These are phyloP conservation scores for Phylloscopus trochilus DNA, from an alignment of 2,113 vertebrate species.

Conservation along the genomic window DNA sequence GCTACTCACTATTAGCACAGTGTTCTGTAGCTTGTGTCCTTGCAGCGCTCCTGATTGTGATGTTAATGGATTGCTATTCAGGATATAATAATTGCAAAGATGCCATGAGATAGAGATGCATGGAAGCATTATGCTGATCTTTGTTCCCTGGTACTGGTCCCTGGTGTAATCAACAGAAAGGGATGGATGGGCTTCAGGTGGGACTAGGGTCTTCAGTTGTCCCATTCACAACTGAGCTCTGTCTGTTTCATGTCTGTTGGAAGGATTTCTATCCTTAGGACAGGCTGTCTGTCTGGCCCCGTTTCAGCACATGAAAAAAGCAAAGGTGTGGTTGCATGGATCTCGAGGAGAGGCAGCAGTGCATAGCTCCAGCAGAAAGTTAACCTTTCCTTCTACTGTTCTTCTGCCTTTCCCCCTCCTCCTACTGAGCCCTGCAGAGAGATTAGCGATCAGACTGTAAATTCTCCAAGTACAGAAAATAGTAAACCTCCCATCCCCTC, in stretches of 20 bases:
- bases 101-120: not conserved
- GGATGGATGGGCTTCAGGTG: not conserved
- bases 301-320: not conserved
- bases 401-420: not conserved
- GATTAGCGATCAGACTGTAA: not conserved
- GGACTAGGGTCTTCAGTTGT: not conserved
- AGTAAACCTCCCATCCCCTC: not conserved
- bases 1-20: not conserved
- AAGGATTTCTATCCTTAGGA: not conserved
- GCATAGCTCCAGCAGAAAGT: not conserved
- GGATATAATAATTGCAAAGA: not conserved
- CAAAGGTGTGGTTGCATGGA: not conserved
- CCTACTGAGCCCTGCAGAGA: not conserved
- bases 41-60: not conserved
- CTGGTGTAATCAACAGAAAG: not conserved
- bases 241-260: accelerated
- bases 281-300: not conserved
- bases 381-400: not conserved
- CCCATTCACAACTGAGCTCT: not conserved
- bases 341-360: not conserved
- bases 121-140: not conserved
- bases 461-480: not conserved
- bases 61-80: not conserved
- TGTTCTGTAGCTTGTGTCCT: not conserved
- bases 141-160: not conserved